Conservation (phyloP, 2,888 invertebrate species). For the Augochlorella aurata region DNA sequence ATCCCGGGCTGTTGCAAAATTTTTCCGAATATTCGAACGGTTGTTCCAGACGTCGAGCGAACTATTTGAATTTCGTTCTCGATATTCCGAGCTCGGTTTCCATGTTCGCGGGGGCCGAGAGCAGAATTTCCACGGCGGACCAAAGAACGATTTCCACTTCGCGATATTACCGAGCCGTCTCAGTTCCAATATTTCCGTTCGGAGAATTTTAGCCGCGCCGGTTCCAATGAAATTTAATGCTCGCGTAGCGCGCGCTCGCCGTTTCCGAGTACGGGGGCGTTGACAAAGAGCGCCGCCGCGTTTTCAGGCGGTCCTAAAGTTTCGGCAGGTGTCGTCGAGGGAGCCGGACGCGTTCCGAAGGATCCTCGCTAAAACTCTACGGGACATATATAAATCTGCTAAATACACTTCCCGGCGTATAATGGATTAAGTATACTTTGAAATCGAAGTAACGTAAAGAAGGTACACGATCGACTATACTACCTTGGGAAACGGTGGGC, state of each 20-base stretch:
- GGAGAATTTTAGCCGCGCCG: not conserved
- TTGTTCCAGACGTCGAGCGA: not conserved
- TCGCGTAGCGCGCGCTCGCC: too few species aligned
- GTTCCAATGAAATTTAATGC: not conserved
- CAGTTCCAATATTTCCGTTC: not conserved
- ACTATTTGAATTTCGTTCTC: not conserved
- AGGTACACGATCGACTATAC: slow-evolving; percentile 71
- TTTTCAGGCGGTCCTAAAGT: not conserved
- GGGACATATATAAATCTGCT: slow-evolving; percentile 60
- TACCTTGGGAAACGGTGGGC: slow-evolving; percentile 70
- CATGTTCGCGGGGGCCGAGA: too few species aligned
- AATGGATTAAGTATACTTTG: slow-evolving; percentile 68
- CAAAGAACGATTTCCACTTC: not conserved
- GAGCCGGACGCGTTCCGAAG: slow-evolving; percentile 25
- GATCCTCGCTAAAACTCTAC: slow-evolving; percentile 52
- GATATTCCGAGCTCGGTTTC: not conserved
- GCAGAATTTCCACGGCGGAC: not conserved
- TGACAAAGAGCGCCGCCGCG: too few species aligned
- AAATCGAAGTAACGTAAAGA: slow-evolving; percentile 70
- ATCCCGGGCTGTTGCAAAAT: not conserved
- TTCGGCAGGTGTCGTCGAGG: slow-evolving; percentile 13
- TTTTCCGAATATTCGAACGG: not conserved
- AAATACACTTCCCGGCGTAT: slow-evolving; percentile 62
- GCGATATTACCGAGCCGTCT: not conserved
- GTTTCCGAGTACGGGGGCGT: too few species aligned